A percentile compares a stretch with the other conserved stretches of the same genome.
These are phyloP conservation scores for Automeris io DNA, from an alignment of 2,888 invertebrate species.

Conservation along the genomic window DNA sequence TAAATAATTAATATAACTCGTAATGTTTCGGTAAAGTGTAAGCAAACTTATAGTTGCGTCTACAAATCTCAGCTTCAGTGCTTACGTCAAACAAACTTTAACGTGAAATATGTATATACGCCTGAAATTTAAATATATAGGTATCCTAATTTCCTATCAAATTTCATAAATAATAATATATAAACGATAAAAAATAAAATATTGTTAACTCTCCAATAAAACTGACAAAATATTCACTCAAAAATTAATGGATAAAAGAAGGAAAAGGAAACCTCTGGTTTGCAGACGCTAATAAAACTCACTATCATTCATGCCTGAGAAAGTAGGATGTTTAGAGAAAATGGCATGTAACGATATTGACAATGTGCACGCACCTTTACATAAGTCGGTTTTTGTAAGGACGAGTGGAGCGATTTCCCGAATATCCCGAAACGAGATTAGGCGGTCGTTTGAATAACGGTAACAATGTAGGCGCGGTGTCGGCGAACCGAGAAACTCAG, in stretches of 20 bases:
- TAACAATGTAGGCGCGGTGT: constrained; percentile 15
- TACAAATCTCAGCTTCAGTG: too few relatives aligned
- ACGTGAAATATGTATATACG: too few relatives aligned
- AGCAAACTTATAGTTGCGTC: too few relatives aligned
- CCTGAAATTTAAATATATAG: too few relatives aligned
- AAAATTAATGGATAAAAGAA: background rate
- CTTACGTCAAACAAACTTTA: too few relatives aligned
- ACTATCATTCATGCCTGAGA: constrained; percentile 3
- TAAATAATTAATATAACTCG: too few relatives aligned
- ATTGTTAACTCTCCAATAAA: background rate
- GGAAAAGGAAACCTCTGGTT: background rate
- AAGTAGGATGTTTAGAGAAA: constrained; percentile 4
- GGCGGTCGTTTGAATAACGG: constrained; percentile 34
- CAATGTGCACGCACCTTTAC: constrained; percentile 15
- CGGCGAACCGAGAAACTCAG: background rate
- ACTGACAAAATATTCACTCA: background rate
- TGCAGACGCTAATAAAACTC: constrained; percentile 4
- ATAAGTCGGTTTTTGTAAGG: constrained; percentile 16
- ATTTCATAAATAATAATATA: too few relatives aligned
- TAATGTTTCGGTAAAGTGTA: too few relatives aligned
- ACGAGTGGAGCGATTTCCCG: constrained; percentile 9
- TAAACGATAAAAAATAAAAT: too few relatives aligned
- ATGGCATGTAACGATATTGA: constrained; percentile 11
- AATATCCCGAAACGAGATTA: constrained; percentile 25
- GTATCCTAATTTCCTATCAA: too few relatives aligned